Evolutionary conservation across 2,113 vertebrate genomes (phyloP).

Genomic region (Garra rufa): DNA sequence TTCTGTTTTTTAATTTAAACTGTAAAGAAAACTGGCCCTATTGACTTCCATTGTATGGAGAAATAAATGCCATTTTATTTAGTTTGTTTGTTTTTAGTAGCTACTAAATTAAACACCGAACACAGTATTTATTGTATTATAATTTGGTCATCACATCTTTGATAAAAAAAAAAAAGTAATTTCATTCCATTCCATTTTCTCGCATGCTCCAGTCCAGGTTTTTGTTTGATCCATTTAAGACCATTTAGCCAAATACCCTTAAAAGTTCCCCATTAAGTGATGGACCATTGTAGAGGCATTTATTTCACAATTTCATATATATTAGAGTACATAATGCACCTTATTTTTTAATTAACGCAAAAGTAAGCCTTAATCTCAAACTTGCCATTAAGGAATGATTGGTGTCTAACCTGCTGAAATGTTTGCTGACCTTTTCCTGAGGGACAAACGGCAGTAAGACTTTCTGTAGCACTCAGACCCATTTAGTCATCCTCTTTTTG

Average conservation of each 20-base stretch:
- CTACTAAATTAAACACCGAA: background rate
- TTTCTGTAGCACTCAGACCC: constrained; percentile 74
- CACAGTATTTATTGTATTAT: background rate
- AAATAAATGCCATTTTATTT: background rate
- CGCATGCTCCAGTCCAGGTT: background rate
- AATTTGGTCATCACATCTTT: background rate
- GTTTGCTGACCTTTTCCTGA: constrained; percentile 80
- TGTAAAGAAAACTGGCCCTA: background rate
- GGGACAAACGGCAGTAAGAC: constrained; percentile 75
- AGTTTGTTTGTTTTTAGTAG: background rate
- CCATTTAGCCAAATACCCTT: background rate
- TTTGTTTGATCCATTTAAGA: background rate
- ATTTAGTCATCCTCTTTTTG: constrained; percentile 74
- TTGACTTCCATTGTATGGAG: no score
- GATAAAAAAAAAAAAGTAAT: background rate
- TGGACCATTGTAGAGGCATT: background rate
- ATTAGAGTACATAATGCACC: background rate
- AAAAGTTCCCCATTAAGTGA: background rate
- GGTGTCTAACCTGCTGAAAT: constrained; percentile 50
- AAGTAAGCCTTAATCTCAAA: background rate
- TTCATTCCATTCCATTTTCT: background rate
- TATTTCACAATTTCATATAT: background rate
- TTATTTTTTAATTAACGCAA: background rate
- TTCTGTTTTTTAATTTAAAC: no score
- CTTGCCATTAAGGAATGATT: constrained; percentile 23